A percentile compares a stretch with the other conserved stretches of the same genome.
Conservation (phyloP, 2,888 invertebrate species). For the Nymphalis polychloros region DNA sequence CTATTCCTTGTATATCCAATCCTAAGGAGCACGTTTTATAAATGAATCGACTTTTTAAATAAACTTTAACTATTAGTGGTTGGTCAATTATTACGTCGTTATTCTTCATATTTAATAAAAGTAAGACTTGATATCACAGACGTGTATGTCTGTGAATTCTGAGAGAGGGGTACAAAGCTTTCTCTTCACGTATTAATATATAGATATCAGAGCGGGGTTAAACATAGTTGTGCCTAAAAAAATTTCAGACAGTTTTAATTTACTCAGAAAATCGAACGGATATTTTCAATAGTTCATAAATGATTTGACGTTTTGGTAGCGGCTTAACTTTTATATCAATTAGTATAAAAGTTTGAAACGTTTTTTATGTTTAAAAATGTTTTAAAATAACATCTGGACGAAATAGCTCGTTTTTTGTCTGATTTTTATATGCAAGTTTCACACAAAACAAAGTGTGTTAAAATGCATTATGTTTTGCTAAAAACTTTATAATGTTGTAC, state of each 20-base stretch:
- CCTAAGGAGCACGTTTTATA: not conserved
- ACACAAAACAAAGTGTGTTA: constrained; percentile 18
- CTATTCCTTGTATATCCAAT: constrained; percentile 5
- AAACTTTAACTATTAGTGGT: not conserved
- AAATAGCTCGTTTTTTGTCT: not conserved
- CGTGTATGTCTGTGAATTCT: too few relatives aligned
- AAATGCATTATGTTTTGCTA: constrained; percentile 40
- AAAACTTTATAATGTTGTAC: constrained; percentile 46
- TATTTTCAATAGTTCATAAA: not conserved
- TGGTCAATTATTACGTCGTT: too few relatives aligned
- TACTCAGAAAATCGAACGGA: not conserved
- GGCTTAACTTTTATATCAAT: not conserved
- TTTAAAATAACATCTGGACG: not conserved
- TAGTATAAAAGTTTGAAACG: too few relatives aligned
- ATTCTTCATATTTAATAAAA: too few relatives aligned
- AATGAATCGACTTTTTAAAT: not conserved
- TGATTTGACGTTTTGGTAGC: not conserved
- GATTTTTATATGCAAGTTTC: not conserved
- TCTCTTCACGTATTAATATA: too few relatives aligned
- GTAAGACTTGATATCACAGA: too few relatives aligned
- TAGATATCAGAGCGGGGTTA: not conserved
- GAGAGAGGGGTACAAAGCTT: too few relatives aligned
- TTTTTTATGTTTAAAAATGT: not conserved
- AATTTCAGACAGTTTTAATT: not conserved
- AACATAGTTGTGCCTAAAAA: not conserved